Evolutionary conservation across 2,888 invertebrate genomes (phyloP).

Genomic region (Spicauda simplicius): DNA sequence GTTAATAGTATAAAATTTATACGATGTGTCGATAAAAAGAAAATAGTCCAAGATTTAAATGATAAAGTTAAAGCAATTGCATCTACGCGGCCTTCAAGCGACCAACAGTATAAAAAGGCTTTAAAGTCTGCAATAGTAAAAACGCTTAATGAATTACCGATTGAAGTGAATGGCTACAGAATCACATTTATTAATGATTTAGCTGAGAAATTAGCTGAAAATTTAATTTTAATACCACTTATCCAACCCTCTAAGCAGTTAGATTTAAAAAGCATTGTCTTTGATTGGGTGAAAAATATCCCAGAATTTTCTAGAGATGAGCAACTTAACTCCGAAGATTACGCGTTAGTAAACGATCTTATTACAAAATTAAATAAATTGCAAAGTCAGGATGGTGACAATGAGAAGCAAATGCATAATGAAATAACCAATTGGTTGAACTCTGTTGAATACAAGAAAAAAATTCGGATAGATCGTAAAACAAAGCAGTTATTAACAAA

Average conservation of each 20-base stretch:
- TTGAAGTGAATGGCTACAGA: not conserved
- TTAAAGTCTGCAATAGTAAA: constrained; percentile 21
- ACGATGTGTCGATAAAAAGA: constrained; percentile 10
- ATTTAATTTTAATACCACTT: constrained; percentile 6
- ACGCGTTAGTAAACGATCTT: constrained; percentile 19
- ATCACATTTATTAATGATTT: constrained; percentile 7
- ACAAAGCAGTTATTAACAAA: constrained; percentile 11
- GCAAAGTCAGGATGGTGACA: not conserved
- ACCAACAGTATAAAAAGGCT: constrained; percentile 13
- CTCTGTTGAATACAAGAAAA: constrained; percentile 11
- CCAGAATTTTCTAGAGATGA: constrained; percentile 28
- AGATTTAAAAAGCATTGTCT: constrained; percentile 8
- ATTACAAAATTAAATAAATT: constrained; percentile 15
- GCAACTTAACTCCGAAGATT: constrained; percentile 38
- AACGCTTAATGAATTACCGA: constrained; percentile 12
- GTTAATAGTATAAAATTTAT: constrained; percentile 4
- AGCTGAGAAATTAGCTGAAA: constrained; percentile 3
- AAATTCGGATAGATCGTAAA: constrained; percentile 8
- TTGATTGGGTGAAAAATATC: constrained; percentile 35
- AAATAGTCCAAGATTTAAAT: constrained; percentile 3
- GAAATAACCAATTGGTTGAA: constrained; percentile 26
- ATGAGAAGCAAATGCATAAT: constrained; percentile 7
- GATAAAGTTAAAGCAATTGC: not conserved
- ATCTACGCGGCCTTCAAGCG: constrained; percentile 6
- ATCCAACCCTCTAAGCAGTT: not conserved